phyloP scores from a whole-genome alignment of 2,797 vertebrate genomes.

The Lagocephalus sceleratus region DNA sequence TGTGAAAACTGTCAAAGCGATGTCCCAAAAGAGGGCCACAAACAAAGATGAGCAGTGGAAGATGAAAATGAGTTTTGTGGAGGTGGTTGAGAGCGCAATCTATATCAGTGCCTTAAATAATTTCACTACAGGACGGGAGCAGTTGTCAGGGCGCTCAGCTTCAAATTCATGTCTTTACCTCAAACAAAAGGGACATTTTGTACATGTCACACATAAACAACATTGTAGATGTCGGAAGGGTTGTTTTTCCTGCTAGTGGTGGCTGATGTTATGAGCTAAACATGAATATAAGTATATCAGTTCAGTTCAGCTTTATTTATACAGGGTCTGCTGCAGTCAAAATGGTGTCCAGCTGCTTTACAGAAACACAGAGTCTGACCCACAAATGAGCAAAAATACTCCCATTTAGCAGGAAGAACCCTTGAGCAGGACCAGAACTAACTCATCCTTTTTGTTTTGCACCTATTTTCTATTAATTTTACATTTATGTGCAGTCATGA shows the following conservation, averaged over 20 bases:
- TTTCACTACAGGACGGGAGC: slow-evolving; percentile 12
- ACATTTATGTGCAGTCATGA: slow-evolving; percentile 13
- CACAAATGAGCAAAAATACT: too few relatives aligned
- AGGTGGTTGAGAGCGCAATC: slow-evolving; percentile 16
- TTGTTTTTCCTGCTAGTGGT: too few relatives aligned
- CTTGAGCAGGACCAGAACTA: too few relatives aligned
- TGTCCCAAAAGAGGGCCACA: slow-evolving; percentile 15
- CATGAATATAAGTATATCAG: too few relatives aligned
- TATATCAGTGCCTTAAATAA: slow-evolving; percentile 20
- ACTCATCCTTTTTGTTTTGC: neutral
- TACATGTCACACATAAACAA: too few relatives aligned
- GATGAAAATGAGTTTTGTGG: slow-evolving; percentile 41
- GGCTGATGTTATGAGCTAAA: too few relatives aligned
- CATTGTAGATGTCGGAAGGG: slow-evolving; percentile 35
- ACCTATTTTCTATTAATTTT: slow-evolving; percentile 3
- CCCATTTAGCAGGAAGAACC: too few relatives aligned
- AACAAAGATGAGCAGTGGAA: slow-evolving; percentile 34
- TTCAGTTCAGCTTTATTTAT: too few relatives aligned
- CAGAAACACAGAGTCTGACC: too few relatives aligned
- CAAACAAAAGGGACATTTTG: too few relatives aligned
- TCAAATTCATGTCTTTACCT: neutral
- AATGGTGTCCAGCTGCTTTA: too few relatives aligned
- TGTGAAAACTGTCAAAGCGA: slow-evolving; percentile 15
- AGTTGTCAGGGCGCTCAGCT: slow-evolving; percentile 9
- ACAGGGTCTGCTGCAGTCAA: slow-evolving; percentile 1